Evolutionary conservation across 2,113 vertebrate species (phyloP).

Genomic region (Elephas maximus): DNA sequence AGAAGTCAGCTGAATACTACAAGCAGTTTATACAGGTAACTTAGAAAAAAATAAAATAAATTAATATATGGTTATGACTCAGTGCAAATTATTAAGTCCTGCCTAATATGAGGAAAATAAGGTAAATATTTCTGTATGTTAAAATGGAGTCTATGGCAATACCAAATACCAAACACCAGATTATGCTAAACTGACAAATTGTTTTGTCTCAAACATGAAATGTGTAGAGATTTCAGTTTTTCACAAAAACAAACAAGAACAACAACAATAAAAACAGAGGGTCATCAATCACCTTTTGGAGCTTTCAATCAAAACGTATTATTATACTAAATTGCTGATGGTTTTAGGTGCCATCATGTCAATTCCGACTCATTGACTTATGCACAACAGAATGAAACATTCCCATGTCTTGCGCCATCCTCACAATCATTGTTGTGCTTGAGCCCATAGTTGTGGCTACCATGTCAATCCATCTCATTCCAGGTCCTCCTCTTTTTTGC

Average conservation of each 20-base stretch:
- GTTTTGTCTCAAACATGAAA: neutral
- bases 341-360: no score
- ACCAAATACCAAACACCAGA: neutral
- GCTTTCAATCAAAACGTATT: neutral
- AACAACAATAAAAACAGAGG: neutral
- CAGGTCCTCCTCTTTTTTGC: no score
- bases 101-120: neutral
- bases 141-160: neutral
- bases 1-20: neutral
- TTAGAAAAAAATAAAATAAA: neutral
- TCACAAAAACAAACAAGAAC: neutral
- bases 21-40: neutral
- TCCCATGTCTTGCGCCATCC: no score
- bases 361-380: no score
- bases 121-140: neutral
- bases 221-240: neutral
- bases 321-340: no score
- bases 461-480: no score
- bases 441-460: no score
- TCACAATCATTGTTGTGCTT: no score
- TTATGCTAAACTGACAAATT: neutral
- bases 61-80: neutral
- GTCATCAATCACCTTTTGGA: neutral
- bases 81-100: neutral
- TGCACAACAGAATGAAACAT: no score